Conservation (phyloP, 2,113 vertebrate species). For the Heptranchias perlo region DNA sequence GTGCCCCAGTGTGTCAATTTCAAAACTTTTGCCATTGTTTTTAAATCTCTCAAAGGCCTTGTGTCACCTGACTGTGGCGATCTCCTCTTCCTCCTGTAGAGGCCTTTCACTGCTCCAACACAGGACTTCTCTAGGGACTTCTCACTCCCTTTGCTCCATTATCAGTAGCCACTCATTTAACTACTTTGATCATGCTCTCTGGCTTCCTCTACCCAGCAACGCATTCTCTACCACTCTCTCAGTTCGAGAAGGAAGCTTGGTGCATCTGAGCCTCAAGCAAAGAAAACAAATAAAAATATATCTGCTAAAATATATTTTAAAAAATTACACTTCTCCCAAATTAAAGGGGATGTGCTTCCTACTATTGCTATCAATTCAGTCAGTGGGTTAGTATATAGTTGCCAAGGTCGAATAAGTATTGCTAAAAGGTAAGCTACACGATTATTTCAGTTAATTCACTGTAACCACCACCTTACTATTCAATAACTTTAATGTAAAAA, state of each 20-base stretch:
- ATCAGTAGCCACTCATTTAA: not conserved
- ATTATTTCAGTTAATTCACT: not conserved
- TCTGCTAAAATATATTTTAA: not conserved
- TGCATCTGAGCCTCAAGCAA: not conserved
- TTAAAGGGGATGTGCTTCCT: not conserved
- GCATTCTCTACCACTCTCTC: not conserved
- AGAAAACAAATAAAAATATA: not conserved
- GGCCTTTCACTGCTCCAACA: not conserved
- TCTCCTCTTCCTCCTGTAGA: not conserved
- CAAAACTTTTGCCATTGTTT: too few species aligned
- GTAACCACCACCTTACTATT: not conserved
- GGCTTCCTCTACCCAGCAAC: not conserved
- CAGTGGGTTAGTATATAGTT: not conserved
- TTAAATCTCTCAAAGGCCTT: too few species aligned
- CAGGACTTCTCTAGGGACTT: not conserved
- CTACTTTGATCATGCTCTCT: not conserved
- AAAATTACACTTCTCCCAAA: not conserved
- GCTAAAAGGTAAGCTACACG: not conserved
- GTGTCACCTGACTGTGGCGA: not conserved
- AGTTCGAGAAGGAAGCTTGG: not conserved
- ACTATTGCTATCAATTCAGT: not conserved
- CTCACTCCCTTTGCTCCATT: too few species aligned
- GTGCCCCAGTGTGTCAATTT: too few species aligned
- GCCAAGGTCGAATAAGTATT: not conserved
- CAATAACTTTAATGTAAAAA: not conserved